These are phyloP conservation scores for Psilopogon haemacephalus DNA, from an alignment of 2,113 vertebrate genomes.

Conservation along the genomic window DNA sequence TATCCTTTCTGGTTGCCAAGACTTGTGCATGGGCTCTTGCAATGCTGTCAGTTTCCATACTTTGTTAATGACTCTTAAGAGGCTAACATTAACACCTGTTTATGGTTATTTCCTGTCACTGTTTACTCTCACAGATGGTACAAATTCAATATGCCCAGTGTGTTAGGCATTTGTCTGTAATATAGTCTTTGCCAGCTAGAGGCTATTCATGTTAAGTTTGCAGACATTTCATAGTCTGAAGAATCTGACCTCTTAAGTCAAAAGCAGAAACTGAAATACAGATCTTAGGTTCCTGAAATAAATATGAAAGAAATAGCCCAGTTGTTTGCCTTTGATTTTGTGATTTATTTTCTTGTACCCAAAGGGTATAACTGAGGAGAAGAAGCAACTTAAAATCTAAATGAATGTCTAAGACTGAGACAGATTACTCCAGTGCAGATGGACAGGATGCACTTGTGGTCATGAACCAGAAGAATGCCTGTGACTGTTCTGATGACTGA, in stretches of 20 bases:
- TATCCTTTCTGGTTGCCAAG: background rate
- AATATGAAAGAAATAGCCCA: background rate
- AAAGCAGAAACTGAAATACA: background rate
- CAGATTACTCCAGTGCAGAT: background rate
- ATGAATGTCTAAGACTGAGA: background rate
- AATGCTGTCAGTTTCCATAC: constrained; percentile 10
- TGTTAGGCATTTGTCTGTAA: constrained; percentile 21
- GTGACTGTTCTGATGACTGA: background rate
- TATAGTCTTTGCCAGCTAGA: constrained; percentile 7
- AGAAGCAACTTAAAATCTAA: background rate
- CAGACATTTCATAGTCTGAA: constrained; percentile 2
- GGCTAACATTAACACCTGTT: constrained; percentile 70
- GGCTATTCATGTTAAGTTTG: constrained; percentile 13
- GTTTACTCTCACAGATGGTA: constrained; percentile 58
- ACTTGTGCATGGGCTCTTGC: constrained; percentile 23
- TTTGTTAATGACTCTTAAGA: constrained; percentile 59
- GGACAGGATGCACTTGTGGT: background rate
- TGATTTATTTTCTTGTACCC: background rate
- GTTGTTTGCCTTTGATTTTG: background rate
- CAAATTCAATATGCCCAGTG: constrained; percentile 57
- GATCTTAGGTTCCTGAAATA: background rate
- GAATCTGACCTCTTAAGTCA: background rate
- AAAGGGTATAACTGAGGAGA: background rate
- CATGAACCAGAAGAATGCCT: background rate
- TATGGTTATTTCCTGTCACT: constrained; percentile 67